Percentiles rank a stretch among this genome's conserved stretches.
Evolutionary conservation across 2,797 vertebrate genomes (phyloP).

Genomic region (Poeciliopsis gracilis): DNA sequence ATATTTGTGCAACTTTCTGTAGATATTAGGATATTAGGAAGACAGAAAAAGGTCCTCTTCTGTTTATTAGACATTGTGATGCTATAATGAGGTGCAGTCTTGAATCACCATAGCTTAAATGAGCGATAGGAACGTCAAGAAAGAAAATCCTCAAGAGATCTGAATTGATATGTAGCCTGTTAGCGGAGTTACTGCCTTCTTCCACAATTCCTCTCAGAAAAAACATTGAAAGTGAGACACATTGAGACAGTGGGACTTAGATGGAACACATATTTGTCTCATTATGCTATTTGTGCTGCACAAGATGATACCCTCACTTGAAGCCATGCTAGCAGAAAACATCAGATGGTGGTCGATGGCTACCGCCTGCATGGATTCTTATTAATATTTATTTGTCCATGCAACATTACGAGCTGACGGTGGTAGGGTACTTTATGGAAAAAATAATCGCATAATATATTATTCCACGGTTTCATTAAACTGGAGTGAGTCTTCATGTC

Average conservation of each 20-base stretch:
- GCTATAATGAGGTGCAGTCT: slow-evolving; percentile 58
- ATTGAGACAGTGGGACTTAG: slow-evolving; percentile 34
- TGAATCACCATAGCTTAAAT: slow-evolving; percentile 27
- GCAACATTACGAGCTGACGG: slow-evolving; percentile 2
- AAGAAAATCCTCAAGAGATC: slow-evolving; percentile 30
- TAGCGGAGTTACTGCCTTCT: slow-evolving; percentile 43
- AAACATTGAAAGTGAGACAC: slow-evolving; percentile 10
- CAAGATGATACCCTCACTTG: slow-evolving; percentile 63
- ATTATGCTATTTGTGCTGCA: slow-evolving; percentile 66
- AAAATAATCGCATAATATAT: neutral
- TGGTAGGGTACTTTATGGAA: neutral
- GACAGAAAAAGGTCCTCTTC: slow-evolving; percentile 2
- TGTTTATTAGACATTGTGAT: slow-evolving; percentile 19
- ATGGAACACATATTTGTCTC: slow-evolving; percentile 40
- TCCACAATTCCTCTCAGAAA: slow-evolving; percentile 5
- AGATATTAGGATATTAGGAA: neutral
- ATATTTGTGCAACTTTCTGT: slow-evolving; percentile 8
- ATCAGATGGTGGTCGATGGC: slow-evolving; percentile 17
- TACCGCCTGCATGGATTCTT: slow-evolving; percentile 23
- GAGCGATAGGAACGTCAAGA: slow-evolving; percentile 42
- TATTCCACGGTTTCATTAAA: neutral
- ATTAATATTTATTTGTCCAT: slow-evolving; percentile 8
- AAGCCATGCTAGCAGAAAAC: slow-evolving; percentile 37
- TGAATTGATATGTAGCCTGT: slow-evolving; percentile 39
- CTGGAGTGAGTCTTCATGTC: neutral